These are phyloP conservation scores for Epirrita christyi DNA, from an alignment of 2,888 invertebrate genomes.

Conservation along the genomic window DNA sequence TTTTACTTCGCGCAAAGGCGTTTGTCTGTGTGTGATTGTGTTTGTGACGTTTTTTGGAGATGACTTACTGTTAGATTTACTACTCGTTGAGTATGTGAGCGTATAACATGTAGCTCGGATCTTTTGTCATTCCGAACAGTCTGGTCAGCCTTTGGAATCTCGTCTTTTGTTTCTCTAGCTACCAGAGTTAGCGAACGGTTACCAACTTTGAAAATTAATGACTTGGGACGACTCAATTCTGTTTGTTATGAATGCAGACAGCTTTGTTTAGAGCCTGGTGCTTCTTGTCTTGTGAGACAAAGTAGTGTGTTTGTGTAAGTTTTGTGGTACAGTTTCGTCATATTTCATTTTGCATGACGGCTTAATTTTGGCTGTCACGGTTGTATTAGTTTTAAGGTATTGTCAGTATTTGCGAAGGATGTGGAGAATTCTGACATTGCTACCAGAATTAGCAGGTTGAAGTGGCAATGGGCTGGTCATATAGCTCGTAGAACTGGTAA, in stretches of 20 bases:
- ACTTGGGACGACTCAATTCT: slow-evolving; percentile 59
- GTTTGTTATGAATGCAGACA: slow-evolving; percentile 54
- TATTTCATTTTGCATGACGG: slow-evolving; percentile 13
- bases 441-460: not conserved
- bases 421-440: not conserved
- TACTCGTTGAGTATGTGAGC: slow-evolving; percentile 41
- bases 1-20: not conserved
- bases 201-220: slow-evolving; percentile 78
- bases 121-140: slow-evolving; percentile 61
- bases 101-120: slow-evolving; percentile 67
- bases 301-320: slow-evolving; percentile 32
- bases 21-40: slow-evolving; percentile 2
- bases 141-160: slow-evolving; percentile 51
- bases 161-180: slow-evolving; percentile 47
- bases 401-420: slow-evolving; percentile 1
- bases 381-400: not conserved
- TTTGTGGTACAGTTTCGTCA: slow-evolving; percentile 11
- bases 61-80: slow-evolving; percentile 12
- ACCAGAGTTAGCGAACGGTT: slow-evolving; percentile 61
- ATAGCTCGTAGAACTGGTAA: too few relatives aligned
- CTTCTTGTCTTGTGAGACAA: slow-evolving; percentile 45
- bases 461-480: too few relatives aligned
- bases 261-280: slow-evolving; percentile 47
- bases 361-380: slow-evolving; percentile 9
- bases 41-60: slow-evolving; percentile 2